Conservation (phyloP, 2,888 invertebrate genomes). For the Hoplodrina blanda region DNA sequence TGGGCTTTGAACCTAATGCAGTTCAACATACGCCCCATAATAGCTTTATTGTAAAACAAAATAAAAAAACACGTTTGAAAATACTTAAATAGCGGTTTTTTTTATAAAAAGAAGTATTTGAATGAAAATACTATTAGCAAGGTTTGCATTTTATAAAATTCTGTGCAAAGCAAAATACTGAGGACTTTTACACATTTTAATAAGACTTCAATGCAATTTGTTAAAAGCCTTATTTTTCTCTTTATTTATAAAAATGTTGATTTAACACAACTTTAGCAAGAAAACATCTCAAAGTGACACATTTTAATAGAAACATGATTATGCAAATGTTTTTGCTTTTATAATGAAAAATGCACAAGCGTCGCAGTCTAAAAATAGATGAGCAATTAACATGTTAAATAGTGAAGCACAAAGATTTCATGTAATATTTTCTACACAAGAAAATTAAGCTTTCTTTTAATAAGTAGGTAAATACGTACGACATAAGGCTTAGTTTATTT, state of each 20-base stretch:
- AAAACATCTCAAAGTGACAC: conserved; percentile 56
- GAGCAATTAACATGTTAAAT: conserved; percentile 75
- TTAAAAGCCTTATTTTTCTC: conserved; percentile 25
- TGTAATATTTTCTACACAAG: conserved; percentile 32
- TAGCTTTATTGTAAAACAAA: not conserved
- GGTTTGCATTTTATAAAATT: conserved; percentile 24
- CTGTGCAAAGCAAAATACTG: conserved; percentile 30
- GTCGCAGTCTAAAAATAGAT: conserved; percentile 67
- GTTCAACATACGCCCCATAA: not conserved
- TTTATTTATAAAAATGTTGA: conserved; percentile 38
- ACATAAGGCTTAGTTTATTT: not conserved
- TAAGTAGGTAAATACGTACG: not conserved
- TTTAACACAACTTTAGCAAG: conserved; percentile 44
- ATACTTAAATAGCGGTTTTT: not conserved
- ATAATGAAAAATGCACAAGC: conserved; percentile 74
- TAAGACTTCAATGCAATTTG: conserved; percentile 54
- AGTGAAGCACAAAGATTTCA: conserved; percentile 56
- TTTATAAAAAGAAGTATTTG: conserved; percentile 14
- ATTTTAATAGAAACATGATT: conserved; percentile 68
- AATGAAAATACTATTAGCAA: conserved; percentile 39
- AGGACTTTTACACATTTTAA: conserved; percentile 44
- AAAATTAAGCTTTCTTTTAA: conserved; percentile 22
- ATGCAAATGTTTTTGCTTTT: conserved; percentile 71
- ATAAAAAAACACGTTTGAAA: not conserved
- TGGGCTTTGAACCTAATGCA: not conserved